These are phyloP conservation scores for Neolamprologus hecqui DNA, from an alignment of 2,113 vertebrate species.

Conservation along the genomic window DNA sequence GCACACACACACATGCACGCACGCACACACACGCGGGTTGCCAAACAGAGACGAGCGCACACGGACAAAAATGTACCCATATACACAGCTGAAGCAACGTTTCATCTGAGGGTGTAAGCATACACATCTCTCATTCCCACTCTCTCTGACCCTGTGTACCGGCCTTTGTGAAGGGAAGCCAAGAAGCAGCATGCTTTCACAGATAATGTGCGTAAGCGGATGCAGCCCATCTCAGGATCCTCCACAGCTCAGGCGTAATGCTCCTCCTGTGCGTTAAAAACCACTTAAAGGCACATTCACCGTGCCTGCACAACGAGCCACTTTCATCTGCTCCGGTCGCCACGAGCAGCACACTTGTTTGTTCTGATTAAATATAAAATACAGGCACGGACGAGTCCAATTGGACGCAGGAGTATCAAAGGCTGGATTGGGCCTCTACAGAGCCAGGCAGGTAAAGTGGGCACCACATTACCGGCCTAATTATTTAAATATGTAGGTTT, in stretches of 20 bases:
- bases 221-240: constrained; percentile 55
- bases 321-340: constrained; percentile 15
- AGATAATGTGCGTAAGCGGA: constrained; percentile 62
- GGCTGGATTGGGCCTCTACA: not conserved
- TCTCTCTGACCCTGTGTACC: constrained; percentile 61
- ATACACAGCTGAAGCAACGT: constrained; percentile 3
- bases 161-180: constrained; percentile 52
- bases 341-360: not conserved
- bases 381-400: not conserved
- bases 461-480: not conserved
- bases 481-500: constrained; percentile 6
- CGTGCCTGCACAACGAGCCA: not conserved
- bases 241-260: constrained; percentile 8
- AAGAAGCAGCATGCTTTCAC: constrained; percentile 58
- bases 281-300: constrained; percentile 41
- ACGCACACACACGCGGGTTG: not conserved
- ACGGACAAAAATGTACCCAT: not conserved
- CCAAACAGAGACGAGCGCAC: not conserved
- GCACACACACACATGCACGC: not conserved
- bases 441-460: not conserved
- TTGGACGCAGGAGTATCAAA: not conserved
- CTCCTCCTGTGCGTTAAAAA: constrained; percentile 22
- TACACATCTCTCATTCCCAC: constrained; percentile 55
- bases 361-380: not conserved
- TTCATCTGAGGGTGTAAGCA: constrained; percentile 50